Evolutionary conservation across 1,140 invertebrate species (phyloP).

Genomic region (Apis laboriosa): DNA sequence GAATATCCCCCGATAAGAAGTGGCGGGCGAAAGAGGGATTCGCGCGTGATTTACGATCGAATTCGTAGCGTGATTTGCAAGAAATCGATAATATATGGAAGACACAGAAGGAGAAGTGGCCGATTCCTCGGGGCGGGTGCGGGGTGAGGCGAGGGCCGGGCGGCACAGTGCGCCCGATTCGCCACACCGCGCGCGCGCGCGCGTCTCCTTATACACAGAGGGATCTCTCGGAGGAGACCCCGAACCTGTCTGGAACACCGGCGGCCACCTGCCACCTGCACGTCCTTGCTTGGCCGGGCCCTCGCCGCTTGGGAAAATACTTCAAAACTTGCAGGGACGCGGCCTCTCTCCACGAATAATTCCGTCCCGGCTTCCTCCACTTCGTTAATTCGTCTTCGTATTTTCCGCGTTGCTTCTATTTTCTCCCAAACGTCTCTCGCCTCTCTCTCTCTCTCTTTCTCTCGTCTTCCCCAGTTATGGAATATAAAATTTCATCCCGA

Average conservation of each 20-base stretch:
- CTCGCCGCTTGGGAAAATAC: conserved; percentile 57
- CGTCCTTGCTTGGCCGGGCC: conserved; percentile 53
- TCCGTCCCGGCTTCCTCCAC: not conserved
- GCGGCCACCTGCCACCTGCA: conserved; percentile 65
- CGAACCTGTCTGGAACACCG: conserved; percentile 64
- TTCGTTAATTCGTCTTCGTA: conserved; percentile 44
- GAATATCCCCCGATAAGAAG: conserved; percentile 48
- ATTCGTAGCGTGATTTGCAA: conserved; percentile 46
- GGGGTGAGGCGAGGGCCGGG: not conserved
- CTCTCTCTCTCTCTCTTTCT: no score
- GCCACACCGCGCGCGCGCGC: conserved; percentile 45
- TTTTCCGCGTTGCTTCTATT: not conserved
- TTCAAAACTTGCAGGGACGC: conserved; percentile 51
- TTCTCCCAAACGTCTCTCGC: conserved; percentile 1
- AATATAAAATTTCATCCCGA: not conserved
- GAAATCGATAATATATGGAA: conserved; percentile 53
- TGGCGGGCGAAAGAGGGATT: conserved; percentile 22
- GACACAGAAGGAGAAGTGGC: conserved; percentile 34
- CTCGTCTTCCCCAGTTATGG: not conserved
- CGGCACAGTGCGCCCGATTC: conserved; percentile 45
- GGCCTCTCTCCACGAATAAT: conserved; percentile 12
- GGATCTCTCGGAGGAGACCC: conserved; percentile 48
- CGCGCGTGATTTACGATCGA: conserved; percentile 50
- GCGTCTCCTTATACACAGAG: conserved; percentile 35
- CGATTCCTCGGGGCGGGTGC: conserved; percentile 20